Evolutionary conservation across 1,140 invertebrate species (phyloP).

Genomic region (Lerema accius): DNA sequence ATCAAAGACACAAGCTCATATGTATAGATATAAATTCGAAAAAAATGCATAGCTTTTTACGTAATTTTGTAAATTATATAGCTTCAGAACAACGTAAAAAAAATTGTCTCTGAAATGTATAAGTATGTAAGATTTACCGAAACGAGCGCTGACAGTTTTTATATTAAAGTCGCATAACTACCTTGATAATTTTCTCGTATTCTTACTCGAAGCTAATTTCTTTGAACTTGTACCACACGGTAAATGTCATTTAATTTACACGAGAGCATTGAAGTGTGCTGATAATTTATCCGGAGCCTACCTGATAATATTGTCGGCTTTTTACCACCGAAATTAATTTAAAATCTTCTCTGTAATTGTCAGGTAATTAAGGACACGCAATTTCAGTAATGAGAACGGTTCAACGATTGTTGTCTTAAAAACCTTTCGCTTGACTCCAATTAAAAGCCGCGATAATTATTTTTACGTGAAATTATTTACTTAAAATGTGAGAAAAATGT

Average conservation of each 20-base stretch:
- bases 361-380: slow-evolving; percentile 57
- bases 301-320: slow-evolving; percentile 65
- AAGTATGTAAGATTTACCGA: too few relatives aligned
- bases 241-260: slow-evolving; percentile 77
- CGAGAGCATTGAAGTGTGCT: slow-evolving; percentile 71
- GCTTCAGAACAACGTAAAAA: too few relatives aligned
- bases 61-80: too few relatives aligned
- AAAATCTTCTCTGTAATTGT: slow-evolving; percentile 65
- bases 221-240: slow-evolving; percentile 43
- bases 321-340: slow-evolving; percentile 67
- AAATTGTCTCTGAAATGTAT: too few relatives aligned
- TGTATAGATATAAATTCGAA: too few relatives aligned
- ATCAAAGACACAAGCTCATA: too few relatives aligned
- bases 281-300: slow-evolving; percentile 65
- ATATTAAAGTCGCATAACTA: too few relatives aligned
- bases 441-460: slow-evolving; percentile 22
- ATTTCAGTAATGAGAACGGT: slow-evolving; percentile 17
- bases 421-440: slow-evolving; percentile 14
- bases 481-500: slow-evolving; percentile 10
- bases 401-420: slow-evolving; percentile 21
- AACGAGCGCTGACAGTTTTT: too few relatives aligned
- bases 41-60: too few relatives aligned
- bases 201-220: slow-evolving; percentile 3
- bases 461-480: slow-evolving; percentile 26
- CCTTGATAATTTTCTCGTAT: too few relatives aligned